A percentile compares a stretch with the other conserved stretches of the same genome.
phyloP scores from a whole-genome alignment of 2,797 vertebrate species.

The Danio tinwini region DNA sequence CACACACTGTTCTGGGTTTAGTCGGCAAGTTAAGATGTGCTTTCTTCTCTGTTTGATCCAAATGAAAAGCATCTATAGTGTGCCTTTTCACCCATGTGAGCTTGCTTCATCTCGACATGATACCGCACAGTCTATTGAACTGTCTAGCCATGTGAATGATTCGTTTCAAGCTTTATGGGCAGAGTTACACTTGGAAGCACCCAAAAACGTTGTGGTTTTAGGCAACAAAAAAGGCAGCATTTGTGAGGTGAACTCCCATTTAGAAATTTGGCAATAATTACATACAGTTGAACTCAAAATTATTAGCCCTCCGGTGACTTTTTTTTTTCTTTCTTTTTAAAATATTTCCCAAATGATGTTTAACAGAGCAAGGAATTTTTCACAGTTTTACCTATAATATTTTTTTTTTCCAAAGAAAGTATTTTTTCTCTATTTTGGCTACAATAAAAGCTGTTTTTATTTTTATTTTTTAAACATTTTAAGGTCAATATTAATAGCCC shows the following conservation, averaged over 20 bases:
- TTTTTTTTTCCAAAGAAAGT: too few species aligned
- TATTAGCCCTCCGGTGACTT: too few species aligned
- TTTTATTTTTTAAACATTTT: too few species aligned
- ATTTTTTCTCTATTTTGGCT: too few species aligned
- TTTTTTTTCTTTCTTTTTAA: too few species aligned
- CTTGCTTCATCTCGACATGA: neutral
- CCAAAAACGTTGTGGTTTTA: neutral
- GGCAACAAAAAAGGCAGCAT: neutral
- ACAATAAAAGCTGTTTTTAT: too few species aligned
- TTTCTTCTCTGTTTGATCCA: slow-evolving; percentile 12
- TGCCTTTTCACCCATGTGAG: neutral
- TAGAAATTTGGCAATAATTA: too few species aligned
- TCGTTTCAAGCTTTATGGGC: neutral
- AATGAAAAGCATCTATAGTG: slow-evolving; percentile 1
- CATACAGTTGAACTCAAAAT: too few species aligned
- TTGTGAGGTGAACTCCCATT: neutral
- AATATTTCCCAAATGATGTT: too few species aligned
- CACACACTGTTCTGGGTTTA: slow-evolving; percentile 27
- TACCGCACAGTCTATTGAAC: slow-evolving; percentile 7
- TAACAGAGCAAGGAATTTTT: too few species aligned
- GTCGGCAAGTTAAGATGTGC: slow-evolving; percentile 29
- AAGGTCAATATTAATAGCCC: too few species aligned
- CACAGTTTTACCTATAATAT: too few species aligned
- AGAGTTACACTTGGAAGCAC: slow-evolving; percentile 1
- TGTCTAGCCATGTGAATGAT: slow-evolving; percentile 2